Conservation (phyloP, 2,888 invertebrate species). For the Nephrotoma flavescens region DNA sequence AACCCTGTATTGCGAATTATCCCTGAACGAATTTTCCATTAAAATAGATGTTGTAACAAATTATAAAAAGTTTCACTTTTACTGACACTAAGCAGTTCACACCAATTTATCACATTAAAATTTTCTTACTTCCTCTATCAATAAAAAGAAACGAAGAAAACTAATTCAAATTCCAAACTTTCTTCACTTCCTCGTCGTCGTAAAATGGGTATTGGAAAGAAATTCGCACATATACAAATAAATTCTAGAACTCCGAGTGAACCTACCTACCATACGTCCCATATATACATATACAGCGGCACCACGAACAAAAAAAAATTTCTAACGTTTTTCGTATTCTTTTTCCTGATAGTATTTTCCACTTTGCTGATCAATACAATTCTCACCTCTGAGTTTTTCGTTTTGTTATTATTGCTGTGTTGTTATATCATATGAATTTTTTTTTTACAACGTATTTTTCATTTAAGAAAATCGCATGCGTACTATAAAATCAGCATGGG, state of each 20-base stretch:
- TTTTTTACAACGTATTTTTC: not conserved
- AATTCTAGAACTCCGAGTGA: not conserved
- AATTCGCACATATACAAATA: not conserved
- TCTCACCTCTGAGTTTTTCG: not conserved
- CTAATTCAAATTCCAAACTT: not conserved
- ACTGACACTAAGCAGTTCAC: not conserved
- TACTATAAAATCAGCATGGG: slow-evolving; percentile 1
- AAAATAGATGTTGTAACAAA: not conserved
- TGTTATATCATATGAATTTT: not conserved
- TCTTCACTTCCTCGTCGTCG: not conserved
- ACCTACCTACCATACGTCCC: not conserved
- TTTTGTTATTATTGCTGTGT: not conserved
- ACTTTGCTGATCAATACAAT: not conserved
- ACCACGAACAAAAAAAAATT: not conserved
- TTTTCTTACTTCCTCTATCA: not conserved
- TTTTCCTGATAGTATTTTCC: not conserved
- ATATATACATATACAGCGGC: not conserved
- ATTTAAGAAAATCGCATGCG: slow-evolving; percentile 4
- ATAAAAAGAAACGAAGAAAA: not conserved
- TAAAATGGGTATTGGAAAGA: not conserved
- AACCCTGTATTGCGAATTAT: too few species aligned
- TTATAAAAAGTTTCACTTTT: not conserved
- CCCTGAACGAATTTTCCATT: too few species aligned
- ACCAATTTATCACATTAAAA: not conserved
- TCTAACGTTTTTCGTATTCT: not conserved